Evolutionary conservation across 2,888 invertebrate genomes (phyloP).

Genomic region (Rugalucina vietnamica): DNA sequence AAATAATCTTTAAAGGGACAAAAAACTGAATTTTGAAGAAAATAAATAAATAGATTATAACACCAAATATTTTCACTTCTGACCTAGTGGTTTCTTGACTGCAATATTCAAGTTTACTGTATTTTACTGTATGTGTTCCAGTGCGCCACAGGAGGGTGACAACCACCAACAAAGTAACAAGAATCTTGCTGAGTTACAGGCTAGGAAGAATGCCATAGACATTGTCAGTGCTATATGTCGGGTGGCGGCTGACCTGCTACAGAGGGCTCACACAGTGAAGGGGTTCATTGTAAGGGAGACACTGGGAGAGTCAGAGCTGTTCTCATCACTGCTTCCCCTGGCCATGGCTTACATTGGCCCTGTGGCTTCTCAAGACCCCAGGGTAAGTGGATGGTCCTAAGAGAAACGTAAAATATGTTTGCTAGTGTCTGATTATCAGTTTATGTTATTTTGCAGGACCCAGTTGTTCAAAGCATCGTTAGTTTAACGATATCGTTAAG

Average conservation of each 20-base stretch:
- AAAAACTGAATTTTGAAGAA: too few species aligned
- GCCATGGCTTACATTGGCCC: slow-evolving; percentile 94
- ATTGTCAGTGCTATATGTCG: slow-evolving; percentile 92
- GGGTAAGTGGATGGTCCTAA: too few species aligned
- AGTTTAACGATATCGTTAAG: too few species aligned
- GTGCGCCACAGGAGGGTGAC: slow-evolving; percentile 87
- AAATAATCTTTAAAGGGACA: too few species aligned
- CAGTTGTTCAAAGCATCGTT: too few species aligned
- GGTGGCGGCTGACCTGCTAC: slow-evolving; percentile 90
- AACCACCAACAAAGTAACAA: slow-evolving; percentile 86
- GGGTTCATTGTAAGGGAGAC: slow-evolving; percentile 83
- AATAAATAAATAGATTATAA: too few species aligned
- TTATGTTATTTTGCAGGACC: too few species aligned
- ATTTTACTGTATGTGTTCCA: slow-evolving; percentile 84
- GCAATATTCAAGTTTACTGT: background rate
- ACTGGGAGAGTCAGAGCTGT: slow-evolving; percentile 87
- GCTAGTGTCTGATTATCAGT: too few species aligned
- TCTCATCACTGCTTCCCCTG: slow-evolving; percentile 92
- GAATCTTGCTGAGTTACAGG: slow-evolving; percentile 87
- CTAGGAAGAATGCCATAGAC: slow-evolving; percentile 89
- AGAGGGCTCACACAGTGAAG: slow-evolving; percentile 88
- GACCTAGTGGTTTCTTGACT: too few species aligned
- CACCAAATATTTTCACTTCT: too few species aligned
- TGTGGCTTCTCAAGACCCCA: slow-evolving; percentile 91
- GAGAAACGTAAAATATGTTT: too few species aligned